Percentiles rank a stretch among this genome's conserved stretches.
These are phyloP conservation scores for Norana najaformis DNA, from an alignment of 2,888 invertebrate genomes.

Conservation along the genomic window DNA sequence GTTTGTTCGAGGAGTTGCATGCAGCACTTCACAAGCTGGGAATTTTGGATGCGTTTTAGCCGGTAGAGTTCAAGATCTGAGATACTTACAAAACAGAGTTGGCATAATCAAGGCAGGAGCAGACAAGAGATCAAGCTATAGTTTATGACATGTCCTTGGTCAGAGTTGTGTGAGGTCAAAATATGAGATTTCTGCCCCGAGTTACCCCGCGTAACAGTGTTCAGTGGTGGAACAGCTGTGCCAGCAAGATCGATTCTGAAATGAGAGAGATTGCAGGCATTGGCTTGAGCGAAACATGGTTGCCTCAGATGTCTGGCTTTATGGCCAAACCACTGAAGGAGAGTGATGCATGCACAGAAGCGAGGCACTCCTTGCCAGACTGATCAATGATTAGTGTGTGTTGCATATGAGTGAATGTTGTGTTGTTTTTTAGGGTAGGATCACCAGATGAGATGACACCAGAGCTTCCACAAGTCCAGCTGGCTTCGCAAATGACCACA, in stretches of 20 bases:
- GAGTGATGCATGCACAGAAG: neutral
- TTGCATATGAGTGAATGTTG: neutral
- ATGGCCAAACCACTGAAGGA: neutral
- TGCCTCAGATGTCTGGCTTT: neutral
- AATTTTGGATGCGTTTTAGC: no score
- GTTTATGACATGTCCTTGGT: no score
- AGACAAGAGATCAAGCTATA: no score
- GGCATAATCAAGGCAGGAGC: no score
- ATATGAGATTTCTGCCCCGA: neutral
- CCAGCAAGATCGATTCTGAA: no score
- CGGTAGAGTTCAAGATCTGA: no score
- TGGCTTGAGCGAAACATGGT: neutral
- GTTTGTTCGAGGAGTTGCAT: no score
- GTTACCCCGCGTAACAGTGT: neutral
- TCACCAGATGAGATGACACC: constrained; percentile 21
- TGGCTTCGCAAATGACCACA: constrained; percentile 48
- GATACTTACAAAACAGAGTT: no score
- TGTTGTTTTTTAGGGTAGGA: neutral
- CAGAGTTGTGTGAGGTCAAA: neutral
- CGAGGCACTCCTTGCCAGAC: neutral
- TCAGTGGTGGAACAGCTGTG: no score
- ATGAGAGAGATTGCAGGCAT: neutral
- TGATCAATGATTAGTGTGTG: neutral
- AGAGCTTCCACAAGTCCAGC: constrained; percentile 39
- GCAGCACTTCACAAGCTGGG: no score